Percentiles rank a stretch among this genome's conserved stretches.
Conservation (phyloP, 2,888 invertebrate species). For the Celastrina argiolus region DNA sequence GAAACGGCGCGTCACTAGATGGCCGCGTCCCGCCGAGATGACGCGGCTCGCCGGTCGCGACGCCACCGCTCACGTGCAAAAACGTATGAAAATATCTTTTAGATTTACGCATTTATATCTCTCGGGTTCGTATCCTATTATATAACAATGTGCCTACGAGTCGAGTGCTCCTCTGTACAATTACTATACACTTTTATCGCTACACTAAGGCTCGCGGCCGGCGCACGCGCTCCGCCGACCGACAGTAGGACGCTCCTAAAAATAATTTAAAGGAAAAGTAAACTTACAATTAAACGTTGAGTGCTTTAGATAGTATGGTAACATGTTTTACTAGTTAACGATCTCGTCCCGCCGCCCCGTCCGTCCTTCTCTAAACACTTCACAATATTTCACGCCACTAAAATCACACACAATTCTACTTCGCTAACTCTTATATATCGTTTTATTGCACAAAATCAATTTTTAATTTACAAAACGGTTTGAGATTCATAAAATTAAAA, state of each 20-base stretch:
- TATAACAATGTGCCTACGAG: slow-evolving; percentile 72
- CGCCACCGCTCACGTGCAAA: slow-evolving; percentile 70
- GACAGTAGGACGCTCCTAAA: slow-evolving; percentile 44
- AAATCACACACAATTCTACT: slow-evolving; percentile 36
- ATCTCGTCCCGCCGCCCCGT: slow-evolving; percentile 1
- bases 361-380: slow-evolving; percentile 23
- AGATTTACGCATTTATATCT: slow-evolving; percentile 72
- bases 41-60: slow-evolving; percentile 47
- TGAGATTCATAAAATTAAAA: slow-evolving; percentile 43
- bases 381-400: slow-evolving; percentile 27
- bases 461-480: slow-evolving; percentile 37
- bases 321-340: slow-evolving; percentile 64
- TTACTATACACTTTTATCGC: slow-evolving; percentile 62
- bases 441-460: slow-evolving; percentile 40
- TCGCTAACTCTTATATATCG: slow-evolving; percentile 29
- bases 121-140: slow-evolving; percentile 65
- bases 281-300: slow-evolving; percentile 62
- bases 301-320: slow-evolving; percentile 73
- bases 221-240: slow-evolving; percentile 37
- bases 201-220: slow-evolving; percentile 51
- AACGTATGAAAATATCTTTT: slow-evolving; percentile 76
- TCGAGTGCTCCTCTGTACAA: slow-evolving; percentile 72
- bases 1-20: slow-evolving; percentile 36
- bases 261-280: slow-evolving; percentile 47
- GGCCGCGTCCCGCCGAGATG: slow-evolving; percentile 50